Base-by-base conservation (phyloP, 2,888 invertebrate species). In the Chrysina gloriosa region DNA sequence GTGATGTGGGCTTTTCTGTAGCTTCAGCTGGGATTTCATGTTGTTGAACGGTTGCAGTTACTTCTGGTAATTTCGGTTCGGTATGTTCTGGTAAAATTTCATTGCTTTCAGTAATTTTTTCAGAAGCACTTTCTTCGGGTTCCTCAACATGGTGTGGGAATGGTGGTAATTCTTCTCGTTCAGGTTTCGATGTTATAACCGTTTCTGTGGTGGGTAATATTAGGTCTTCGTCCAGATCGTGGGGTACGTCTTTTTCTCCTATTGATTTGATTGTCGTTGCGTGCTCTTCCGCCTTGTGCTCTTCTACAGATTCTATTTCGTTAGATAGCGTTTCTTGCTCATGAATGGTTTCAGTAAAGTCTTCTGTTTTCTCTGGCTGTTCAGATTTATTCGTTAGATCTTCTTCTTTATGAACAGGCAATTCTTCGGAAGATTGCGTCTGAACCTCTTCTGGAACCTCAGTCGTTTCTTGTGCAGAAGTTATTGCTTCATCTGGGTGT, bases 231-330 rank as follows among this genome's bases (percentile, higher is more conserved):
- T 71, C 48, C 66, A 39, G 39, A 50, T 58, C 69, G 9, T 48
- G 67, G 7, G 63, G 29, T 61, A n/a, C n/a, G n/a, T 66, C 69
- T 58, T 70, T 71, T 56, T 68, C 70, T 23, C 67, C 70, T 66
- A 70, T 71, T 50, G 66, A 58, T 61, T 68, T 65, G 48, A 48
- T 31, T 67, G 71, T 70, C 6, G 64, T 63, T 50, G 39, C 23
- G 16, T 61, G 45, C 47, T 67, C 67, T 47, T 72, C 67, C 21
- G 61, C 63, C 63, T 63, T 70, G 27, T 65, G 42, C n/a, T 50
- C 71, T 42, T 58, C 54, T 45, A 66, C 70, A 34, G 67, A 66
- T 54, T 67, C 65, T 56, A 70, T 65, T 65, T 70, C 67, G 7
- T 72, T 65, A 29, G 61, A 65, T 19, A 69, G 63, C 66, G 61